phyloP scores from a whole-genome alignment of 2,888 invertebrate genomes.

The Psylliodes chrysocephalus region DNA sequence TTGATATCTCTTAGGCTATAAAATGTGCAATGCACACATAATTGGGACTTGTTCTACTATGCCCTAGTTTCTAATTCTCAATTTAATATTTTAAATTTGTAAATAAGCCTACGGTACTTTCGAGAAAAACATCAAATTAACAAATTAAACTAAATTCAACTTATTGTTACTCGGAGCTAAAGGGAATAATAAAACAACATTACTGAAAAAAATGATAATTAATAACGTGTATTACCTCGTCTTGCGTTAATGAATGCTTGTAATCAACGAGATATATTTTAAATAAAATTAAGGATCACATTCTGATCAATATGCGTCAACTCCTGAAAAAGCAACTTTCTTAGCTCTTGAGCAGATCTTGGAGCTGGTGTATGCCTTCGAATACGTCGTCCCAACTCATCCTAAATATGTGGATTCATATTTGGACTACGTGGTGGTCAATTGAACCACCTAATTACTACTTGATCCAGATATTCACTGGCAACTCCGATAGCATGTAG shows the following conservation, averaged over 20 bases:
- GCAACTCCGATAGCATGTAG: background rate
- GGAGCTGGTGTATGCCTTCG: too few relatives aligned
- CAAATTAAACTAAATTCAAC: too few relatives aligned
- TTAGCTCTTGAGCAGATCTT: background rate
- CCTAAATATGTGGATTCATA: slow-evolving; percentile 31
- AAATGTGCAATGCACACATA: too few relatives aligned
- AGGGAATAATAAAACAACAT: too few relatives aligned
- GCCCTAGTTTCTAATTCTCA: too few relatives aligned
- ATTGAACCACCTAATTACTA: background rate
- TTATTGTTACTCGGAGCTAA: too few relatives aligned
- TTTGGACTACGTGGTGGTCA: slow-evolving; percentile 14
- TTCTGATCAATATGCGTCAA: slow-evolving; percentile 45
- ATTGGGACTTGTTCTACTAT: too few relatives aligned
- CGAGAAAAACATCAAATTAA: too few relatives aligned
- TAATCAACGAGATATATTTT: slow-evolving; percentile 27
- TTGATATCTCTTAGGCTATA: too few relatives aligned
- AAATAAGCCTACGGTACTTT: too few relatives aligned
- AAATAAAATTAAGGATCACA: slow-evolving; percentile 40
- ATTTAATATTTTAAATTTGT: too few relatives aligned
- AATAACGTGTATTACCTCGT: slow-evolving; percentile 4
- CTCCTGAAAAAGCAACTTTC: slow-evolving; percentile 38
- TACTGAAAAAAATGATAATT: background rate
- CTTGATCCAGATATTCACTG: background rate
- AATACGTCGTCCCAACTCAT: background rate
- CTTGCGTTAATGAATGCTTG: slow-evolving; percentile 9